Evolutionary conservation across 2,113 vertebrate genomes (phyloP), one percentile per base, ranked within the genome.

Genomic region (Passer montanus): DNA sequence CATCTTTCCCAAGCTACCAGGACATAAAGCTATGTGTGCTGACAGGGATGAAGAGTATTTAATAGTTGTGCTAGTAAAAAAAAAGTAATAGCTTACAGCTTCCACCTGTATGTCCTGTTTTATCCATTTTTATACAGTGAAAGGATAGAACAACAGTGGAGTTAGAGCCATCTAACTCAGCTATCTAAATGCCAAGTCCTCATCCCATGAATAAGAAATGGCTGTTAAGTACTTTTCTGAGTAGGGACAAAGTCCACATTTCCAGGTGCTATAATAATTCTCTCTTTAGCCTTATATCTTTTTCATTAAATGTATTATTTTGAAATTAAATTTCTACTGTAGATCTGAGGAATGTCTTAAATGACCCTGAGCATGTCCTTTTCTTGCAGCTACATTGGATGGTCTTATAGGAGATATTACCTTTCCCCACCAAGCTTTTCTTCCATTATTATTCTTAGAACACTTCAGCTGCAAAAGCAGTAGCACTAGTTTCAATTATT

Each of bases 401-500:
- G 69, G 56, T 84, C 90, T 84, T 94, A 75, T 3, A 96, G 73
- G 35, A 91, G 52, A 87, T 50, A 72, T 59, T 78, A 87, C 27
- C 15, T 87, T 93, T 94, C 60, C 47, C 50, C 52, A 82, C 39
- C 84, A 95, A 92, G 77, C 50, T 72, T 93, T 94, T 95, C 69
- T 87, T 81, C 66, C 82, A 69, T 44, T 96, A 85, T 84, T 87
- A 89, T 94, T 89, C 96, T 84, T 87, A 89, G 69, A 93, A 64
- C 64, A 82, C 92, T 93, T 78, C 44, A 82, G 80, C 44, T 60
- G 80, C 60, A 79, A 87, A 94, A 95, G 77, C 60, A 82, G 69
- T 94, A 82, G 81, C 66, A 87, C 69, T 68, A 89, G 90, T 95
- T 96, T 94, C 87, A 95, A 87, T 96, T 97, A 95, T 91, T 91